Evolutionary conservation across 2,888 invertebrate genomes (phyloP).

Genomic region (Drosophila hawaiiensis): DNA sequence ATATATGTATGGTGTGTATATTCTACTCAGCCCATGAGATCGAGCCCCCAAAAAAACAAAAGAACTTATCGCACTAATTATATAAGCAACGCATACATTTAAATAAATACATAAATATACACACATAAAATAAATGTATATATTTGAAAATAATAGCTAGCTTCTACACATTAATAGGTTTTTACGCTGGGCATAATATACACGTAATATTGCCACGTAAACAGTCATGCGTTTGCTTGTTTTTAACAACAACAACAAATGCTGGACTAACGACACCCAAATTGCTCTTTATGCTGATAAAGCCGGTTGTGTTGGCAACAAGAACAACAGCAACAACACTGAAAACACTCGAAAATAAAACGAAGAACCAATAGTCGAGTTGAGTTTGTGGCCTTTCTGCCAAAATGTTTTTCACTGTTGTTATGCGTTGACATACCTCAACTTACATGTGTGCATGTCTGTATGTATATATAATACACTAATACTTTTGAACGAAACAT

Average conservation of each 20-base stretch:
- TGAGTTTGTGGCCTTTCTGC: constrained; percentile 13
- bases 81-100: constrained; percentile 48
- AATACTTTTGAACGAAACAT: constrained; percentile 5
- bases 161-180: constrained; percentile 50
- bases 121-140: background rate
- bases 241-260: constrained; percentile 6
- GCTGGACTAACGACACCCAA: constrained; percentile 3
- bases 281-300: constrained; percentile 28
- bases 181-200: constrained; percentile 16
- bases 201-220: constrained; percentile 18
- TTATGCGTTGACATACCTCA: constrained; percentile 40
- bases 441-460: background rate
- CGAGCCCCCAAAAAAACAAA: constrained; percentile 69
- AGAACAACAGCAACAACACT: constrained; percentile 2
- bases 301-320: constrained; percentile 46
- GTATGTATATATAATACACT: background rate
- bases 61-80: constrained; percentile 63
- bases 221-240: constrained; percentile 55
- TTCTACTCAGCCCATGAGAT: constrained; percentile 45
- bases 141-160: constrained; percentile 2
- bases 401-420: constrained; percentile 46
- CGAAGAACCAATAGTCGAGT: constrained; percentile 15
- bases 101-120: constrained; percentile 2
- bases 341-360: constrained; percentile 14
- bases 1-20: background rate